phyloP scores from a whole-genome alignment of 2,888 invertebrate species.

The Orthonychiurus folsomi region DNA sequence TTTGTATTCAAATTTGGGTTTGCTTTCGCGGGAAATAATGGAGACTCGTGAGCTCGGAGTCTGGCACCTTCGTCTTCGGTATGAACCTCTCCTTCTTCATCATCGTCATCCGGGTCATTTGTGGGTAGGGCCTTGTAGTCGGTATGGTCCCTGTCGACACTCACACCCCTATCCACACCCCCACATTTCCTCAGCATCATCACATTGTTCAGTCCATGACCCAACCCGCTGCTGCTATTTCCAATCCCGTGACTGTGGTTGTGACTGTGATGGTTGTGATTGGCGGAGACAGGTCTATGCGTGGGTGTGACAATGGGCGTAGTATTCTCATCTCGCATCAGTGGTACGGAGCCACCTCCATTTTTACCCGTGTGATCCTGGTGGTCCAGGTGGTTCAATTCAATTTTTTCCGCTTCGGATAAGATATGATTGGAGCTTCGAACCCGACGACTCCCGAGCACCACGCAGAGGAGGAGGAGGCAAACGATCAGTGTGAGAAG shows the following conservation, averaged over 20 bases:
- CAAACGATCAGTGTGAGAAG: conserved; percentile 49
- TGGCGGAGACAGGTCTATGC: too few relatives aligned
- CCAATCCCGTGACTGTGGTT: conserved; percentile 20
- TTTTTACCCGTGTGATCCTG: conserved; percentile 12
- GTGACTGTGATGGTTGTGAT: conserved; percentile 3
- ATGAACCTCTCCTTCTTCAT: conserved; percentile 2
- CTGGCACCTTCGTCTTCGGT: neutral
- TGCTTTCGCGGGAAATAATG: neutral
- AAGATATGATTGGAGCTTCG: neutral
- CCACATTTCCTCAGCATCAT: neutral
- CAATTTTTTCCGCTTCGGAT: conserved; percentile 62
- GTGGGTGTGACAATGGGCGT: neutral
- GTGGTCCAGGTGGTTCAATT: conserved; percentile 53
- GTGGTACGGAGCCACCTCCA: conserved; percentile 3
- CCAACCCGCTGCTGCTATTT: conserved; percentile 29
- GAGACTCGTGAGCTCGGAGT: neutral
- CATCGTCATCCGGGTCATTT: conserved; percentile 31
- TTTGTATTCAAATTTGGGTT: neutral
- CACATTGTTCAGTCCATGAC: conserved; percentile 19
- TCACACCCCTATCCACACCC: neutral
- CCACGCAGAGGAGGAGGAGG: conserved; percentile 45
- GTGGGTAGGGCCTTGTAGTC: conserved; percentile 37
- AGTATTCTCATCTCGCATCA: neutral
- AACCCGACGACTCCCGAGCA: conserved; percentile 55
- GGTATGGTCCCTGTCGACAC: neutral